Evolutionary conservation across 2,113 vertebrate genomes (phyloP), one percentile per base, ranked within the genome.

Genomic region (Eleginops maclovinus): DNA sequence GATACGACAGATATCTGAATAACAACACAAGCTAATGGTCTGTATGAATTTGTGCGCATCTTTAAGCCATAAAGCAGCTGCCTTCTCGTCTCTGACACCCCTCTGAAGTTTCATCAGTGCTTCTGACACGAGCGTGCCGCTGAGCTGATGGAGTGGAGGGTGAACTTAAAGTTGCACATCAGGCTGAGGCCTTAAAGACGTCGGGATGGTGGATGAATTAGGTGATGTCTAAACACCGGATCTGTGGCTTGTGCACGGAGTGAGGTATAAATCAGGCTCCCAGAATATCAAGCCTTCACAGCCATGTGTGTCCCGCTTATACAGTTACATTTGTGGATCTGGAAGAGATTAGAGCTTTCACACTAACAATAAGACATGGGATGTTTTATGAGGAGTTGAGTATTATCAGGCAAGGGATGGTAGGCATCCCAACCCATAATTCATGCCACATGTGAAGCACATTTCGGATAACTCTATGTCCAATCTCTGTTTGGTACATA

Each of bases 261-360:
- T 19, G 74, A 24, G 58, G 72, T 12, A 82, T 90, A 85, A 92
- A 93, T 91, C 89, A 91, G 28, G 17, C 21, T 10, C 26, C 63
- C 41, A 15, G 14, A 63, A 85, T 54, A 87, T 79, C 59, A 41
- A 50, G 41, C 62, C 75, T 71, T 63, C 73, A 51, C 44, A 43
- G 46, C 58, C 46, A 64, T 84, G 80, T 75, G 87, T 72, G 74
- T 83, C 81, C 55, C 13, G 56, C 61, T 70, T 75, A 50, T 83
- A 77, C 78, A 54, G 83, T 88, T 85, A 77, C 72, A 72, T 80
- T 84, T 66, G 67, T 22, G 81, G 75, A 87, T 89, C 88, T 92
- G 91, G 92, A 86, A 87, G 64, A 85, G 79, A 88, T 92, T 91
- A 86, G 49, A 61, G 66, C 56, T 68, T 81, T 84, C 82, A 54